Evolutionary conservation across 2,113 vertebrate species (phyloP).

Genomic region (Coptodon bakossiorum): DNA sequence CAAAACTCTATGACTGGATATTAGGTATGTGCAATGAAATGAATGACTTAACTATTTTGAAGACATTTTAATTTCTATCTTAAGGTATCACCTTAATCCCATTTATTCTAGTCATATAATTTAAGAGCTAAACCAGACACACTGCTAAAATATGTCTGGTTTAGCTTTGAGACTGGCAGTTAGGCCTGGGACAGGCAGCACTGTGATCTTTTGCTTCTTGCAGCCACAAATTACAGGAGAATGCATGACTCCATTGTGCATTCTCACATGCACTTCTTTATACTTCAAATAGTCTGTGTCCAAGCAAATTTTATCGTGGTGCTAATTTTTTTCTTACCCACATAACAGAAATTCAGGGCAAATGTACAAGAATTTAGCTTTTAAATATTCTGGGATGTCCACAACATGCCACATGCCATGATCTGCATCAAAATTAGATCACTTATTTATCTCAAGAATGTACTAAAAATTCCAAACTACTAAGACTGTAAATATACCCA

Average conservation of each 20-base stretch:
- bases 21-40: background rate
- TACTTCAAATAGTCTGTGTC: background rate
- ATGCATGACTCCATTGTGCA: background rate
- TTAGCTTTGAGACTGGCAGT: background rate
- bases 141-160: conserved; percentile 15
- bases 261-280: background rate
- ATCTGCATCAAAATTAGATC: background rate
- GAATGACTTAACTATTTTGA: background rate
- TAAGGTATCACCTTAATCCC: background rate
- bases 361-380: background rate
- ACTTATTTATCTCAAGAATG: background rate
- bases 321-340: background rate
- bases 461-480: background rate
- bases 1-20: background rate
- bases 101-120: background rate
- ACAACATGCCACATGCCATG: background rate
- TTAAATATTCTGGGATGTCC: background rate
- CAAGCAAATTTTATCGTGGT: background rate
- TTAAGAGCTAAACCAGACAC: background rate
- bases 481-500: background rate
- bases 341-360: background rate
- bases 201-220: background rate
- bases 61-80: background rate
- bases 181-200: background rate
- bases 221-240: background rate